These are phyloP conservation scores for Papilio xuthus DNA, from an alignment of 1,140 invertebrate species.

Conservation along the genomic window DNA sequence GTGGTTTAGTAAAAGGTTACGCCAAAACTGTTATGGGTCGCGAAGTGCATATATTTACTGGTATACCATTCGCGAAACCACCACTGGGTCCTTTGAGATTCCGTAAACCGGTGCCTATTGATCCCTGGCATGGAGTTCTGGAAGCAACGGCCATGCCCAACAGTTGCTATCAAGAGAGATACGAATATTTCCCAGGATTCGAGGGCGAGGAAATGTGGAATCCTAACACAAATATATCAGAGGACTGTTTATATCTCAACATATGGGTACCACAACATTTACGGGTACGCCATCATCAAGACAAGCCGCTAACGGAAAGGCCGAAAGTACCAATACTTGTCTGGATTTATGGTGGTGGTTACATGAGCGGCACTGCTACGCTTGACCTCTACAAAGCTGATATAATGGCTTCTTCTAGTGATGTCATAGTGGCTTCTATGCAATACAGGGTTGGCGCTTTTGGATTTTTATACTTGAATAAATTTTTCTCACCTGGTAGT, in stretches of 20 bases:
- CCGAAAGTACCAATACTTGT: constrained; percentile 90
- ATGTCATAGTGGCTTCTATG: constrained; percentile 93
- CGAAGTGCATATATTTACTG: constrained; percentile 94
- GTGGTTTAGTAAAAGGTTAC: constrained; percentile 89
- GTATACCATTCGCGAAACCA: constrained; percentile 97
- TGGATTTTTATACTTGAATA: constrained; percentile 93
- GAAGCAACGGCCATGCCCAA: constrained; percentile 90
- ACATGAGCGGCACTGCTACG: constrained; percentile 95
- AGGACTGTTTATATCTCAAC: constrained; percentile 97
- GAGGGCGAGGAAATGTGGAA: constrained; percentile 98
- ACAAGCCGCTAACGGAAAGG: constrained; percentile 79
- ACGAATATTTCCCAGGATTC: constrained; percentile 94
- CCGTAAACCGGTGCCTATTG: constrained; percentile 90
- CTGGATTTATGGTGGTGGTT: constrained; percentile 96
- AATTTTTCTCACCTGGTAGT: constrained; percentile 85
- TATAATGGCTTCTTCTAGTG: constrained; percentile 90
- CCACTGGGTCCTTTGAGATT: constrained; percentile 94
- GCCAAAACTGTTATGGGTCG: constrained; percentile 88
- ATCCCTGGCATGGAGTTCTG: constrained; percentile 92
- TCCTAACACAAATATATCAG: constrained; percentile 94
- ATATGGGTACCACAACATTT: constrained; percentile 93
- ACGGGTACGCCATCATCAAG: constrained; percentile 85
- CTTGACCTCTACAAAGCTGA: constrained; percentile 94
- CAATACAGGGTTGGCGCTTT: constrained; percentile 95
- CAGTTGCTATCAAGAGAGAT: constrained; percentile 92